Base-by-base conservation (phyloP, 2,797 vertebrate species). In the Vultur gryphus region DNA sequence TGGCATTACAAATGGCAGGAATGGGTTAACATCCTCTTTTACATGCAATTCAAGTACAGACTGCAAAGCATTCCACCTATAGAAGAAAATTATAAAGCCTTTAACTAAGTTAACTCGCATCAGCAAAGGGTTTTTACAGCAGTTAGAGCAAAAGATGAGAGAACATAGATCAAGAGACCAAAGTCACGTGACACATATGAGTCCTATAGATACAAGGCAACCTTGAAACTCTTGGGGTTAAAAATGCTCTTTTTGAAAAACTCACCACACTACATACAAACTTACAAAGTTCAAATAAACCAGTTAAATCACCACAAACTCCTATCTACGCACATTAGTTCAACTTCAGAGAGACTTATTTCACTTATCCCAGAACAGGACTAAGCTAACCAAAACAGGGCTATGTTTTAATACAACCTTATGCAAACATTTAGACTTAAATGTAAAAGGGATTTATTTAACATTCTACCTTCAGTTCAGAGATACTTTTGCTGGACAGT, bases 121-220 rank as follows among this genome's bases (percentile, higher is more conserved):
- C 31, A 59, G 31, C 26, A 29, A 66, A 51, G 14, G 13, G 21
- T 10, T 71, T 64, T 64, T 37, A n/a, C 23, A 54, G 10, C 13
- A 46, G 19, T 1, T 2, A 1, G 2, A 62, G 7, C 1, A 3
- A 49, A 55, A 62, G 14, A 33, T 11, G 5, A 57, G 11, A 82
- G 18, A 2, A 73, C 4, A 1, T 0, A 0, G 14, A 11, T 31
- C 44, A 31, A 35, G 26, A 66, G 7, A 33, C 17, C 7, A 2
- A 0, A 65, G 19, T 9, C 37, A 23, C 0, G 2, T 0, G 0
- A 24, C 8, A 37, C 6, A 33, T 2, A 8, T 2, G 19, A 83
- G 11, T 16, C 49, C 21, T 33, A 5, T 0, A 52, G 24, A 13
- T 64, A 16, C 26, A 25, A 54, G 13, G 20, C 54, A 80, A 21